Conservation (phyloP, 1,140 invertebrate genomes). For the Diprion similis region DNA sequence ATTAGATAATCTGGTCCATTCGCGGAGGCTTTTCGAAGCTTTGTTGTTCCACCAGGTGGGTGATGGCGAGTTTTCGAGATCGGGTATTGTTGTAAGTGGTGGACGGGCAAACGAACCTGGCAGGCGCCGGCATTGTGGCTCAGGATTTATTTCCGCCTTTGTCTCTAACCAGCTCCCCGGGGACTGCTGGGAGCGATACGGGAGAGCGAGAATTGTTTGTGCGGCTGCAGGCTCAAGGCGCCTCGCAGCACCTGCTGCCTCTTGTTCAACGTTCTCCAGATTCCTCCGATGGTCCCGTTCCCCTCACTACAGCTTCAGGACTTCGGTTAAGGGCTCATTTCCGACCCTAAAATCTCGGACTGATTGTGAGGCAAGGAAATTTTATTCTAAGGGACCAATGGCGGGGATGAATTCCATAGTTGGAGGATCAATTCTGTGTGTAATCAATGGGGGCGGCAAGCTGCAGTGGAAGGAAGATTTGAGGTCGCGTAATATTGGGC, state of each 20-base stretch:
- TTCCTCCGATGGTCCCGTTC: not conserved
- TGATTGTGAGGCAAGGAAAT: not conserved
- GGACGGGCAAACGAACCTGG: slow-evolving; percentile 14
- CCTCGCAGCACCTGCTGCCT: not conserved
- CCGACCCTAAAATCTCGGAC: not conserved
- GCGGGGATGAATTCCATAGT: too few species aligned
- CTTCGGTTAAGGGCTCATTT: not conserved
- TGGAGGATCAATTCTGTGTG: too few species aligned
- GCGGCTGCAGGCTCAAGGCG: slow-evolving; percentile 27
- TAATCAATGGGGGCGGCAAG: not conserved
- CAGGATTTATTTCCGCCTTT: slow-evolving; percentile 40
- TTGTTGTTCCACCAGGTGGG: not conserved
- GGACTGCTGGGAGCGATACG: slow-evolving; percentile 34
- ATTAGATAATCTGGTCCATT: slow-evolving; percentile 3
- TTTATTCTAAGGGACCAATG: too few species aligned
- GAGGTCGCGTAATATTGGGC: not conserved
- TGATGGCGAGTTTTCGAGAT: slow-evolving; percentile 7
- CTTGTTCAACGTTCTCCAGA: not conserved
- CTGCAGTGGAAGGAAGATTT: not conserved
- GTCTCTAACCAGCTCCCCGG: slow-evolving; percentile 38
- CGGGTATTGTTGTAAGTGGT: slow-evolving; percentile 18
- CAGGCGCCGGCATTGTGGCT: slow-evolving; percentile 24
- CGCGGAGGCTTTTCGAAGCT: not conserved
- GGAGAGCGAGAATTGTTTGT: slow-evolving; percentile 38
- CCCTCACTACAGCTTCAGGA: not conserved